Base-by-base conservation (phyloP, 2,113 vertebrate genomes). In the Hippoglossus stenolepis region DNA sequence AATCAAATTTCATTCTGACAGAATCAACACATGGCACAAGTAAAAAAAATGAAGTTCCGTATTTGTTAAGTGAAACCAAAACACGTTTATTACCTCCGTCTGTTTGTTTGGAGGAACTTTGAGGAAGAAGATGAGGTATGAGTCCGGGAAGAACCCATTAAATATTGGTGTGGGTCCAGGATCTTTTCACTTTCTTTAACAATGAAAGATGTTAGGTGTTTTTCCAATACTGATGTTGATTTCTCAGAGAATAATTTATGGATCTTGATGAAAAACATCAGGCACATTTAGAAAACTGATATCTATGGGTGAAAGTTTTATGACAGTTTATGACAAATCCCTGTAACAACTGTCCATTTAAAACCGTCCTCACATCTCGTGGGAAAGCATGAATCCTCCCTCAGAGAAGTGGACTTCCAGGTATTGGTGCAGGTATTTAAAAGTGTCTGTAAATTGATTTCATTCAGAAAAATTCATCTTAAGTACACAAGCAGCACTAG, bases 21-120 rank as follows among this genome's bases (percentile, higher is more conserved):
- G 15, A 18, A 49, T 15, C 20, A 54, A 23, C 72, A 26, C 23
- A 61, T 92, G 83, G 85, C 87, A 90, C 77, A 71, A 17, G 61
- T 75, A 65, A 75, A 71, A 71, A 75, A 71, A 56, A 78, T 73
- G 60, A 84, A 73, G 73, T 38, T 67, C 21, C 21, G 74, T 57
- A 75, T 73, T 77, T 71, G 15, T 71, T n/a, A 66, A 79, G 51
- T 57, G 47, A 76, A 40, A 69, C 13, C 28, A 70, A 70, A 67
- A 31, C 31, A 31, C 5, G 31, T 7, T 7, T 7, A 31, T 31
- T 31, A 1, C 5, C 28, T 31, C 28, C 5, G 28, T 31, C 28
- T 31, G 31, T 31, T 31, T 31, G 31, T 31, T 6, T 31, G 6
- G 4, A 51, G n/a, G n/a, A 18, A 51, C 17, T 51, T 18, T 15